Evolutionary conservation across 2,888 invertebrate species (phyloP).

Genomic region (Dryadula phaetusa): DNA sequence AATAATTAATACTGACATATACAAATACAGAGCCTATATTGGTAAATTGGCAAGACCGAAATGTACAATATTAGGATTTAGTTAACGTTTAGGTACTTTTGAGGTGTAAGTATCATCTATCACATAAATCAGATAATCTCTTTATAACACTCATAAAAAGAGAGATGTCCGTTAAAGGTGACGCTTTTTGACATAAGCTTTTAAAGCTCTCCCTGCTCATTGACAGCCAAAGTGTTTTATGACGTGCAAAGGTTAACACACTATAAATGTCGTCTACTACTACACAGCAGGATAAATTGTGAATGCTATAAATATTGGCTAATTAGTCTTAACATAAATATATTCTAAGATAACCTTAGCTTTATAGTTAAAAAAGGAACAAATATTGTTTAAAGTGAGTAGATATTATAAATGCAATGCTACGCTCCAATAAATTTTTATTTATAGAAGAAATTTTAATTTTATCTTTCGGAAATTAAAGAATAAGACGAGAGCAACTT

Average conservation of each 20-base stretch:
- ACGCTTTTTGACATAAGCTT: slow-evolving; percentile 11
- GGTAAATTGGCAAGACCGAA: too few relatives aligned
- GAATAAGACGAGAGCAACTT: too few relatives aligned
- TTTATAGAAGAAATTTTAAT: too few relatives aligned
- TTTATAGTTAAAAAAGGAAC: too few relatives aligned
- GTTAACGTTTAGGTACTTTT: neutral
- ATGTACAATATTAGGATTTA: too few relatives aligned
- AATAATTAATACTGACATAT: too few relatives aligned
- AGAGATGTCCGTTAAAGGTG: slow-evolving; percentile 13
- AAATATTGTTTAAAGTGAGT: too few relatives aligned
- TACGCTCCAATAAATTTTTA: too few relatives aligned
- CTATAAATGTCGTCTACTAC: slow-evolving; percentile 1
- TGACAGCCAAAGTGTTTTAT: slow-evolving; percentile 8
- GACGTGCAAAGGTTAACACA: slow-evolving; percentile 16
- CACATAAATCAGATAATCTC: neutral
- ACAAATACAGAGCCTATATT: too few relatives aligned
- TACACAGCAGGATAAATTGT: neutral
- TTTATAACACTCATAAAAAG: slow-evolving; percentile 8
- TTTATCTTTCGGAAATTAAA: too few relatives aligned
- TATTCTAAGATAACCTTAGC: neutral
- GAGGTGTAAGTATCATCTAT: neutral
- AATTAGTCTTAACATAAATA: neutral
- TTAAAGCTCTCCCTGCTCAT: neutral
- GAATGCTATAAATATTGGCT: neutral
- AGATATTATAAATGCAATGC: too few relatives aligned